phyloP scores from a whole-genome alignment of 2,797 vertebrate genomes.

The Miichthys miiuy region DNA sequence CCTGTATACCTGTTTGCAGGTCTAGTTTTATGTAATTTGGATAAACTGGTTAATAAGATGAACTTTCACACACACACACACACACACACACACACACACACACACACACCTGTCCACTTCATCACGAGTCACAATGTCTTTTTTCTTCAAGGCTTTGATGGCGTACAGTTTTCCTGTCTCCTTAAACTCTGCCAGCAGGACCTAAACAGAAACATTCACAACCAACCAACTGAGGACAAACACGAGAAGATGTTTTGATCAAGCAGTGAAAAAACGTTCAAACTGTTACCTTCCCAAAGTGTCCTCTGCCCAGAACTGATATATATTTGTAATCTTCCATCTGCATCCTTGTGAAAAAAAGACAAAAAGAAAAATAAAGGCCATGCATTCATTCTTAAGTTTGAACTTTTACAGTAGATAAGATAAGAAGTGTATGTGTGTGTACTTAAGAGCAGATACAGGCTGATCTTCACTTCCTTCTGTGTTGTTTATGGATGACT shows the following conservation, averaged over 20 bases:
- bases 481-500: constrained; percentile 61
- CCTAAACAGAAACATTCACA: constrained; percentile 80
- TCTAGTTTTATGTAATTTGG: not conserved
- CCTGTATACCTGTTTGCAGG: too few relatives aligned
- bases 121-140: constrained; percentile 91
- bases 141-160: constrained; percentile 95
- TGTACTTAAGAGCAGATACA: constrained; percentile 68
- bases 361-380: not conserved
- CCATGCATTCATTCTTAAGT: not conserved
- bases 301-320: constrained; percentile 91
- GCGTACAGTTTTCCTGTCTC: constrained; percentile 89
- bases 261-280: not conserved
- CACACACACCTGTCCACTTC: constrained; percentile 89
- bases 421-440: not conserved
- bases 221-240: constrained; percentile 11
- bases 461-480: constrained; percentile 65
- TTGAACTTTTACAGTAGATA: not conserved
- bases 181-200: constrained; percentile 90
- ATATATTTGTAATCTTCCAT: constrained; percentile 90
- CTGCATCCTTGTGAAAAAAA: constrained; percentile 68
- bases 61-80: constrained; percentile 40
- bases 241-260: not conserved
- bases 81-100: constrained; percentile 61
- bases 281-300: constrained; percentile 88
- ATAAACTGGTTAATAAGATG: not conserved